These are phyloP conservation scores for Picus viridis DNA, from an alignment of 2,797 vertebrate species.

Conservation along the genomic window DNA sequence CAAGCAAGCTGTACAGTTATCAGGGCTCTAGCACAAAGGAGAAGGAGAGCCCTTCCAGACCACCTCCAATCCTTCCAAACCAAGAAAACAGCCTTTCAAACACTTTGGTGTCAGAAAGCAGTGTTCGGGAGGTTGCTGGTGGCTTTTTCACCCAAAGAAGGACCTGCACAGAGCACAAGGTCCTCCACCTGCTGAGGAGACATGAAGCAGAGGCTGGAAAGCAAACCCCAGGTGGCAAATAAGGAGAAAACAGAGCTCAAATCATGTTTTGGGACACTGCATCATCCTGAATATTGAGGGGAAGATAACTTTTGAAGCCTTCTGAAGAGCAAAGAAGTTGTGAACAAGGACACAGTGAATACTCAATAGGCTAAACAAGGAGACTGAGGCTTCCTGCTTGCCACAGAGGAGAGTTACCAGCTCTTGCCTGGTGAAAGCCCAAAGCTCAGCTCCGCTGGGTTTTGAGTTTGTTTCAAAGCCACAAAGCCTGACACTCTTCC, in stretches of 20 bases:
- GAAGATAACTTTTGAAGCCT: background rate
- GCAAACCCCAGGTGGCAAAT: fast-evolving
- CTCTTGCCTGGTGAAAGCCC: background rate
- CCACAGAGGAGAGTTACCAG: background rate
- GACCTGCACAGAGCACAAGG: background rate
- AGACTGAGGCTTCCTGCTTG: fast-evolving
- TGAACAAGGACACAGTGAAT: background rate
- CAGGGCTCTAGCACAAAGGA: too few species aligned
- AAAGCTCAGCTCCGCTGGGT: background rate
- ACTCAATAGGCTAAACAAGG: background rate
- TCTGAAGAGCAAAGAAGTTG: background rate
- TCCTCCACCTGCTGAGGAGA: background rate
- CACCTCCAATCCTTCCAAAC: too few species aligned
- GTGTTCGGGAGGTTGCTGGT: background rate
- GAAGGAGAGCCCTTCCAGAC: too few species aligned
- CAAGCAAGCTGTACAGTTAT: too few species aligned
- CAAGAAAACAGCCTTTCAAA: too few species aligned
- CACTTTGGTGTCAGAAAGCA: background rate
- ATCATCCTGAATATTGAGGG: background rate
- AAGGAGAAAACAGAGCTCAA: background rate
- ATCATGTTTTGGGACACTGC: background rate
- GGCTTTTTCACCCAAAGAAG: background rate
- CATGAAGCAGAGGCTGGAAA: background rate
- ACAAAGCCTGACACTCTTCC: background rate
- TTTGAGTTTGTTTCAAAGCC: background rate